Evolutionary conservation across 2,888 invertebrate species (phyloP).

Genomic region (Pyrocoelia pectoralis): DNA sequence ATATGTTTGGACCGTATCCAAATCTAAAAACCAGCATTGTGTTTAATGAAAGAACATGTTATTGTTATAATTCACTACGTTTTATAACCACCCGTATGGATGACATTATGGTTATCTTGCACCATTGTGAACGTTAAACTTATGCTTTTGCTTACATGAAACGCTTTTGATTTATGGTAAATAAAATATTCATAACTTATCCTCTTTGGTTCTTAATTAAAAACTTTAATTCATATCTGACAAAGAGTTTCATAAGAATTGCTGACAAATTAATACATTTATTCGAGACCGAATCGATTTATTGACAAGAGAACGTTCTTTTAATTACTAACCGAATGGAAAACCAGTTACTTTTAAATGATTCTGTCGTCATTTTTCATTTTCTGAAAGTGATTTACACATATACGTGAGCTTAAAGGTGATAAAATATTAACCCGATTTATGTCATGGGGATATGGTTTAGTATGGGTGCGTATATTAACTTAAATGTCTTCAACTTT

Average conservation of each 20-base stretch:
- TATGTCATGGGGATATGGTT: not conserved
- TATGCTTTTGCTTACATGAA: not conserved
- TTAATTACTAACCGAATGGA: conserved; percentile 8
- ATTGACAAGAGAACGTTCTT: conserved; percentile 3
- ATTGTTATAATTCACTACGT: conserved; percentile 1
- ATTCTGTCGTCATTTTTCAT: conserved; percentile 11
- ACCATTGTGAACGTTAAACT: not conserved
- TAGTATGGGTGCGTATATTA: not conserved
- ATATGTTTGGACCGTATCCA: not conserved
- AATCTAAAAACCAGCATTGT: conserved; percentile 1
- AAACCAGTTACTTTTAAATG: conserved; percentile 12
- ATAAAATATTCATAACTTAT: not conserved
- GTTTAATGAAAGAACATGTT: not conserved
- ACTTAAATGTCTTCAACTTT: not conserved
- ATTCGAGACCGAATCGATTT: conserved; percentile 7
- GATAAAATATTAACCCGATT: conserved; percentile 4
- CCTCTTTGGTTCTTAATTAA: not conserved
- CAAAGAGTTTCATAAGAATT: not conserved
- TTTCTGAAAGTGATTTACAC: not conserved
- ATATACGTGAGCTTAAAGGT: not conserved
- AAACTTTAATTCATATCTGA: not conserved
- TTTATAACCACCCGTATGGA: not conserved
- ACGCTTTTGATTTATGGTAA: not conserved
- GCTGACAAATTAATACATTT: conserved; percentile 8
- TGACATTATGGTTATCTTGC: not conserved